Evolutionary conservation across 2,888 invertebrate genomes (phyloP), one percentile per base, ranked within the genome.

Genomic region (Microdon myrmicae): DNA sequence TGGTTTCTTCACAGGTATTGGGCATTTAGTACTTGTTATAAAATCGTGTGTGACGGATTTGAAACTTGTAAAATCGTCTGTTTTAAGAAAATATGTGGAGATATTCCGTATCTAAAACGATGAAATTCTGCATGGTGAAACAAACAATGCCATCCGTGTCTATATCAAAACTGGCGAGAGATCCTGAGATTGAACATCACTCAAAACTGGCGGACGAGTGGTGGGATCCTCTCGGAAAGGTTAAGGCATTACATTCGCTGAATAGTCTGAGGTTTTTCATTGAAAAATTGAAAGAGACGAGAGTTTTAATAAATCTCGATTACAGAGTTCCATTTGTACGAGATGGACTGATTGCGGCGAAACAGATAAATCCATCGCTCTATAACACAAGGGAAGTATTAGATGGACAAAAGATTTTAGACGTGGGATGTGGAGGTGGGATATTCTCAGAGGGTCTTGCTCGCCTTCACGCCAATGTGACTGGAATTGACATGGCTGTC

Each of bases 341-440:
- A 69, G 90, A 94, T 78, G 89, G 90, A 14, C 73, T 92, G 35
- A 77, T 88, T 1, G 81, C 85, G 38, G 80, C 80, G 14, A 81
- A 81, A 19, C 66, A 53, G 44, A 71, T 81, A 12, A 67, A 76
- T 7, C 68, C 76, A n/a, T 69, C 74, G 20, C 75, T 78, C 28
- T 68, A 81, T 35, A 80, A 82, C 61, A 81, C 81, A 9, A 69
- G 81, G 2, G 74, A 76, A 9, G 90, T 92, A 1, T 78, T 96
- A 19, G 77, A 83, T 67, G 87, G 86, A 8, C 76, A 88, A 14
- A 83, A 83, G 19, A 85, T 96, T 48, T 76, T 95, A 16, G 96
- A 97, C 82, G 88, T 95, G 45, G 97, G 96, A 0, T 96, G 96
- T 80, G 97, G 97, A 19, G 96, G 90, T 28, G 94, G 95, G 1